phyloP scores from a whole-genome alignment of 53 echinoderm and acorn worm genomes.

The Luidia sarsii region DNA sequence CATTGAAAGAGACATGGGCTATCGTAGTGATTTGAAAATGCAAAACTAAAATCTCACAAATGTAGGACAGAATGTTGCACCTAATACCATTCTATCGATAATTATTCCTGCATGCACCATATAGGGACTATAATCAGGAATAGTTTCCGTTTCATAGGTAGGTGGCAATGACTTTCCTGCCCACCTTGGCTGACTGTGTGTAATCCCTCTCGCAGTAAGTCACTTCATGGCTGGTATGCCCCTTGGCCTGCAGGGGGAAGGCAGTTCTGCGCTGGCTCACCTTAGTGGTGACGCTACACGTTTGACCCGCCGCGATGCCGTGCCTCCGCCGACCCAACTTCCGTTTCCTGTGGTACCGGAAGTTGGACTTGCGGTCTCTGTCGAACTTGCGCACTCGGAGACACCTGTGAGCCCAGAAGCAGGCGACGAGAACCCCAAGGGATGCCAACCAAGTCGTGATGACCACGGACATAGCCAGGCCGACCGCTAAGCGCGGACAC shows the following conservation, averaged over 20 bases:
- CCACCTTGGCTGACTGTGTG: too few species aligned
- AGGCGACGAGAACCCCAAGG: background rate
- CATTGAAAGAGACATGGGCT: too few species aligned
- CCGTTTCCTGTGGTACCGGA: slow-evolving; percentile 7
- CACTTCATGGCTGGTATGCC: background rate
- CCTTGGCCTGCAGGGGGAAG: background rate
- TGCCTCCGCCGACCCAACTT: background rate
- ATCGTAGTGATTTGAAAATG: too few species aligned
- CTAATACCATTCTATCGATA: too few species aligned
- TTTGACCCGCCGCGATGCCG: background rate
- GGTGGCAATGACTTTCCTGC: too few species aligned
- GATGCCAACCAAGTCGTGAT: background rate
- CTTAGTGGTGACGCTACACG: background rate
- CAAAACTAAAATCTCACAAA: too few species aligned
- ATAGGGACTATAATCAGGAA: too few species aligned
- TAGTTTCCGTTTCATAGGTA: too few species aligned
- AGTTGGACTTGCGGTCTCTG: slow-evolving; percentile 3
- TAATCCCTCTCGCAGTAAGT: too few species aligned
- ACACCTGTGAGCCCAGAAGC: slow-evolving; percentile 3
- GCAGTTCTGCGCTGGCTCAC: background rate
- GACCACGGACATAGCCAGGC: background rate
- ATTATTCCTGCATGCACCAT: too few species aligned
- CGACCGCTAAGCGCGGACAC: background rate
- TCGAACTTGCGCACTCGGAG: slow-evolving; percentile 10
- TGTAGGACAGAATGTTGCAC: too few species aligned